Percentiles rank a stretch among this genome's conserved stretches.
Evolutionary conservation across 2,113 vertebrate species (phyloP).

Genomic region (Cynoglossus semilaevis): DNA sequence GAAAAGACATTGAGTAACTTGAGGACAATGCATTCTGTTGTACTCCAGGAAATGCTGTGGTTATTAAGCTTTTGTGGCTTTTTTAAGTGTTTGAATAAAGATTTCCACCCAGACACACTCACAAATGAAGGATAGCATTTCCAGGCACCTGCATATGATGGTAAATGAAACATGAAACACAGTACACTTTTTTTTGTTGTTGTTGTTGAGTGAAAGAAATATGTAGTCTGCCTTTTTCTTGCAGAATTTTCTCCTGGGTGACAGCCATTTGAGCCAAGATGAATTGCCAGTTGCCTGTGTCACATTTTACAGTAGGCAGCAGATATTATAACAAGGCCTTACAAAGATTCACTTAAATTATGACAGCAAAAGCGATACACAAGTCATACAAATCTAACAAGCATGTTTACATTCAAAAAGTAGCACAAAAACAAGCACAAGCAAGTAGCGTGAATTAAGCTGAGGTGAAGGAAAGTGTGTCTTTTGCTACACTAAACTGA

Average conservation of each 20-base stretch:
- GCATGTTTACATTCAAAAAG: constrained; percentile 36
- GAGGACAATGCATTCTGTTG: constrained; percentile 34
- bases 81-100: constrained; percentile 7
- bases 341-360: constrained; percentile 31
- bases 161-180: constrained; percentile 83
- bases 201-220: constrained; percentile 87
- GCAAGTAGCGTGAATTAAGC: constrained; percentile 16
- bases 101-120: constrained; percentile 75
- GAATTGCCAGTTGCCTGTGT: constrained; percentile 79
- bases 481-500: constrained; percentile 12
- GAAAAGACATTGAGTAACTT: constrained; percentile 47
- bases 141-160: constrained; percentile 46
- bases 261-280: constrained; percentile 88
- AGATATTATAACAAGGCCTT: constrained; percentile 43
- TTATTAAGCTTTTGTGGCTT: constrained; percentile 28
- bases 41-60: constrained; percentile 7
- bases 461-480: constrained; percentile 21
- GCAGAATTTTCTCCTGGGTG: constrained; percentile 84
- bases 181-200: too few relatives aligned
- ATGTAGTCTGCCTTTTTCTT: constrained; percentile 39
- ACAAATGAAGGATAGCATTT: constrained; percentile 86
- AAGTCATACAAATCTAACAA: constrained; percentile 64
- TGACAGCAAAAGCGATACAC: constrained; percentile 54
- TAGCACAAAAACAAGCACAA: too few relatives aligned
- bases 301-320: constrained; percentile 41